A percentile compares a stretch with the other conserved stretches of the same genome.
Evolutionary conservation across 2,888 invertebrate species (phyloP).

Genomic region (Cheilosia soror): DNA sequence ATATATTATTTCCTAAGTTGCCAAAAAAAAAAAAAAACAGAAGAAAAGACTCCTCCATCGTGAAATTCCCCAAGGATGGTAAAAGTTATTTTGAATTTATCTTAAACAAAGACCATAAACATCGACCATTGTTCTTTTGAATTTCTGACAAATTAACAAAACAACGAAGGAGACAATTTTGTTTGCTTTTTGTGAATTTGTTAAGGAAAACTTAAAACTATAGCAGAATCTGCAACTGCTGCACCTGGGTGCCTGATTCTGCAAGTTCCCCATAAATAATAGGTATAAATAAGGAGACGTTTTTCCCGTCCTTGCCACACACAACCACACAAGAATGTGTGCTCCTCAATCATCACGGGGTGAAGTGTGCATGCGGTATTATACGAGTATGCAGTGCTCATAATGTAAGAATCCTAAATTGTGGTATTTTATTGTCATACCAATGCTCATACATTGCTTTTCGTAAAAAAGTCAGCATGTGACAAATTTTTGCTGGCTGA

Average conservation of each 20-base stretch:
- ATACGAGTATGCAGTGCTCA: slow-evolving; percentile 3
- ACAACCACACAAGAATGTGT: background rate
- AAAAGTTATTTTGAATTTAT: background rate
- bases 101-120: background rate
- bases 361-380: background rate
- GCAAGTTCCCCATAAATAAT: background rate
- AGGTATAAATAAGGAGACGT: background rate
- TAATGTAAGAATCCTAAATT: slow-evolving; percentile 42
- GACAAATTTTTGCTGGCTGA: slow-evolving; percentile 5
- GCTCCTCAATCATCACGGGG: background rate
- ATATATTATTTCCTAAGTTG: background rate
- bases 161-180: background rate
- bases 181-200: background rate
- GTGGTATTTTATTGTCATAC: slow-evolving; percentile 36
- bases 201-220: background rate
- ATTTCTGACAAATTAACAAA: slow-evolving; percentile 19
- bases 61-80: background rate
- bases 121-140: background rate
- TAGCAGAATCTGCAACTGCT: background rate
- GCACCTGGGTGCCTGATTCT: background rate
- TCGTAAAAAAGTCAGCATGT: slow-evolving; percentile 19
- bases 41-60: background rate
- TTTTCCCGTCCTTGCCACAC: background rate
- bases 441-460: background rate
- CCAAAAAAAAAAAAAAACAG: background rate